Evolutionary conservation across 2,888 invertebrate genomes (phyloP).

Genomic region (Amphipyra tragopoginis): DNA sequence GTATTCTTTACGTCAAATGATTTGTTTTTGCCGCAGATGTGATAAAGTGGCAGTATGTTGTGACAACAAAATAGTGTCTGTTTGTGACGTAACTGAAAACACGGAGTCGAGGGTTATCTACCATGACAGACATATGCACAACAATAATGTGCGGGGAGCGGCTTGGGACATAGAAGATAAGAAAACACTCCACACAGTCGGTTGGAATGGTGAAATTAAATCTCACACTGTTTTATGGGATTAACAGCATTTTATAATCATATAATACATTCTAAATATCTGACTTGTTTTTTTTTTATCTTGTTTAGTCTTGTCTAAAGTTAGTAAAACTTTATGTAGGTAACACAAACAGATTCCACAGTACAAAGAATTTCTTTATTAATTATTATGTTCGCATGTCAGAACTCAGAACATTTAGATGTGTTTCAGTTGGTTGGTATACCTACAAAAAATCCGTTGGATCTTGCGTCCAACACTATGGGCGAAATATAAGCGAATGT

Average conservation of each 20-base stretch:
- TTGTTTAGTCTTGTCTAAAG: neutral
- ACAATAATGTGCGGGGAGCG: constrained; percentile 87
- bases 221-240: constrained; percentile 71
- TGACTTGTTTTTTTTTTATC: neutral
- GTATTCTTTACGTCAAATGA: neutral
- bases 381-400: too few species aligned
- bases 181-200: constrained; percentile 85
- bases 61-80: constrained; percentile 83
- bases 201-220: constrained; percentile 89
- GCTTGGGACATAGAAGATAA: constrained; percentile 84
- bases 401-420: too few species aligned
- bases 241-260: constrained; percentile 10
- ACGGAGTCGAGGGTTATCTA: constrained; percentile 68
- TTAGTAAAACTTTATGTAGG: too few species aligned
- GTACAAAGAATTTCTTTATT: too few species aligned
- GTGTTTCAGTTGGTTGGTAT: too few species aligned
- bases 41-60: constrained; percentile 81
- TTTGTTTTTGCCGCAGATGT: constrained; percentile 67
- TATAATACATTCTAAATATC: neutral
- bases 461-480: too few species aligned
- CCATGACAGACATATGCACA: constrained; percentile 77
- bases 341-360: too few species aligned
- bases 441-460: too few species aligned
- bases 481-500: too few species aligned
- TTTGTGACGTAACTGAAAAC: constrained; percentile 71